Evolutionary conservation across 2,888 invertebrate genomes (phyloP).

Genomic region (Epinotia brunnichana): DNA sequence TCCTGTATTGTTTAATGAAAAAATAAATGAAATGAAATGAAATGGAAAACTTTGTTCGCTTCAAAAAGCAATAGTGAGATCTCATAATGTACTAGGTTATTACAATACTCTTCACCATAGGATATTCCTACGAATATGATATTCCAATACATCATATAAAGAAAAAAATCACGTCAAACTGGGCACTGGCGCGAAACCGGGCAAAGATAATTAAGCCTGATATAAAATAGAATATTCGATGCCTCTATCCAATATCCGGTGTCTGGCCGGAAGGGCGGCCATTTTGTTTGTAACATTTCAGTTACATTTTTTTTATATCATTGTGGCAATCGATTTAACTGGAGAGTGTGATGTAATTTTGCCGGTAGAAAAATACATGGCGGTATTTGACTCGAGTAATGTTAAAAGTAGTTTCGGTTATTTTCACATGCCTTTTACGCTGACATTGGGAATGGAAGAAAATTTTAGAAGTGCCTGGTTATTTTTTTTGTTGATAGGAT

Average conservation of each 20-base stretch:
- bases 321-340: constrained; percentile 39
- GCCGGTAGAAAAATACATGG: not conserved
- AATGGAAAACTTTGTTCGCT: too few species aligned
- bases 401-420: too few species aligned
- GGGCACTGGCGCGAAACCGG: constrained; percentile 65
- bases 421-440: not conserved
- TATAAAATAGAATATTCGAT: constrained; percentile 78
- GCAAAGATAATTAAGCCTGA: constrained; percentile 77
- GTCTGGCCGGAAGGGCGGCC: constrained; percentile 60
- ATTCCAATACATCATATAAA: constrained; percentile 7
- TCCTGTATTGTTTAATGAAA: too few species aligned
- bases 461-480: too few species aligned
- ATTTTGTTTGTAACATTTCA: constrained; percentile 66
- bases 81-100: too few species aligned
- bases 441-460: too few species aligned
- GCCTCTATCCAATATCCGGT: constrained; percentile 70
- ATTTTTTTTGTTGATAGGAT: too few species aligned
- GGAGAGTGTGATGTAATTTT: constrained; percentile 3
- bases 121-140: not conserved
- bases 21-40: too few species aligned
- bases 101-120: too few species aligned
- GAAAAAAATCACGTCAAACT: constrained; percentile 42
- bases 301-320: constrained; percentile 50
- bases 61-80: not conserved
- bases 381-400: not conserved